Base-by-base conservation (phyloP, 2,888 invertebrate species). In the Drosophila seclusa region DNA sequence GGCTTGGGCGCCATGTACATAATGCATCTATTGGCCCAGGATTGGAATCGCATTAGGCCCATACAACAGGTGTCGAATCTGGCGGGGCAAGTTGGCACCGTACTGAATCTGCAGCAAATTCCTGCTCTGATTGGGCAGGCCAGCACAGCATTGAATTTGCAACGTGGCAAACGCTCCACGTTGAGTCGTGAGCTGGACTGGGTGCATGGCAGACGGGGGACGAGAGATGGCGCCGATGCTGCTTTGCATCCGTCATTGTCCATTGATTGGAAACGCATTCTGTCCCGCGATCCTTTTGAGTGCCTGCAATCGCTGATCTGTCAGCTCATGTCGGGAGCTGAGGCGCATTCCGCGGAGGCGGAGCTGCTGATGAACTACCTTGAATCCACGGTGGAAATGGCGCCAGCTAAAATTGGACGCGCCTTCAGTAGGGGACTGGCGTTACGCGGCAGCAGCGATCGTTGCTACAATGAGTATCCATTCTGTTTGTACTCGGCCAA, bases 1-100 rank as follows among this genome's bases (percentile, higher is more conserved):
- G 94, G 94, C 2, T 82, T 94, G 8, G 93, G 92, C 11, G 94
- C 94, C 3, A 83, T 94, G 87, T 94, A 94, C 73, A 92, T 94
- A 92, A 84, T 94, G 76, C 94, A 94, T 89, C 79, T 93, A 49
- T 83, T 94, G 45, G 94, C 94, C 0, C 93, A 93, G 82, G 94
- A 94, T 74, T 94, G 92, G 89, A 93, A 92, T 74, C 93, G 92
- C 80, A 94, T 94, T 65, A 90, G 86, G 18, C 92, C 93, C 5
- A 82, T 92, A 48, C 91, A 91, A 7, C 87, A 81, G 16, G 83
- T 89, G 2, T 81, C 89, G 16, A 76, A 83, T 53, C 71, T 90
- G 16, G 78, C 92, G 3, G 81, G 82, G 0, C 84, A 88, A 63
- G 86, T 85, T 11, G 80, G 87, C 58, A 61, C 68, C 7, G 64